Evolutionary conservation across 2,888 invertebrate species (phyloP).

Genomic region (Meiosimyza decipiens): DNA sequence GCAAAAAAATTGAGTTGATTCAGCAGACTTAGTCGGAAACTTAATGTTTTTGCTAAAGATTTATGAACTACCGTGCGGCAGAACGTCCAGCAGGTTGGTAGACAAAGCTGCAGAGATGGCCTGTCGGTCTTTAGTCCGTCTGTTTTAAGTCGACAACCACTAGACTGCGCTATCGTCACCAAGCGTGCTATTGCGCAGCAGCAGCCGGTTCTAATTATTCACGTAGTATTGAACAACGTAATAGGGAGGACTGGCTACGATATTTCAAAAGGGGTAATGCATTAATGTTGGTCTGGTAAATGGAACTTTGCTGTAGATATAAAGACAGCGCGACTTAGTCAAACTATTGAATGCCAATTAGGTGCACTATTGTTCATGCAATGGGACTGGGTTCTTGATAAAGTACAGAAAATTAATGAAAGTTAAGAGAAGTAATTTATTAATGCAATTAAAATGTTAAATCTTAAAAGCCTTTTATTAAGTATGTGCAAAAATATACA

Average conservation of each 20-base stretch:
- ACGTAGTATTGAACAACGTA: neutral
- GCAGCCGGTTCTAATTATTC: conserved; percentile 37
- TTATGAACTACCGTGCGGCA: neutral
- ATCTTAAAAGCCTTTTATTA: no score
- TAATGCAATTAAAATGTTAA: no score
- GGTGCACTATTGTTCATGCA: conserved; percentile 33
- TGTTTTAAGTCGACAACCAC: neutral
- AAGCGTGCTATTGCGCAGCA: conserved; percentile 29
- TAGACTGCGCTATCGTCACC: conserved; percentile 6
- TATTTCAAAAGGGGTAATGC: no score
- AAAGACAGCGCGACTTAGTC: neutral
- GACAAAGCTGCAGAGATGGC: neutral
- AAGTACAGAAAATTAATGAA: no score
- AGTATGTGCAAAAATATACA: no score
- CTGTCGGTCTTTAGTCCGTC: neutral
- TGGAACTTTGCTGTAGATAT: conserved; percentile 15
- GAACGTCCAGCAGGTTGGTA: neutral
- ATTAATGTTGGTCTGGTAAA: neutral
- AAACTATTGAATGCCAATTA: conserved; percentile 35
- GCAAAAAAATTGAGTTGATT: neutral
- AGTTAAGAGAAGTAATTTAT: no score
- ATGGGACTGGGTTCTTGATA: neutral
- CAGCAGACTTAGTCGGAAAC: neutral
- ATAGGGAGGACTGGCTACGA: no score
- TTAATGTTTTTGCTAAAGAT: conserved; percentile 1